Conservation (phyloP, 2,113 vertebrate species). For the Chionodraco myersi region DNA sequence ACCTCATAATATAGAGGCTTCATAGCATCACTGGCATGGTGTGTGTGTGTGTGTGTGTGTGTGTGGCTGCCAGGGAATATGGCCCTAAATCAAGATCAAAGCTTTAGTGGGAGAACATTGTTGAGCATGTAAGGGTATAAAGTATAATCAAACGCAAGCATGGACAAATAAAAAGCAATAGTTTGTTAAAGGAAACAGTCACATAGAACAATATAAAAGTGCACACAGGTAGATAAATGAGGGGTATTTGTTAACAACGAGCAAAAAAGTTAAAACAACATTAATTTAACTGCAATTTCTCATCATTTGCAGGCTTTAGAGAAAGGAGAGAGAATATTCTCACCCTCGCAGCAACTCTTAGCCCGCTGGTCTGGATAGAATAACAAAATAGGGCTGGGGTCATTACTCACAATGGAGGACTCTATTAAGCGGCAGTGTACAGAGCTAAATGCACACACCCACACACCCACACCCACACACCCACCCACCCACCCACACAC, state of each 20-base stretch:
- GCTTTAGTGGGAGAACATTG: not conserved
- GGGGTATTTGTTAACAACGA: conserved; percentile 11
- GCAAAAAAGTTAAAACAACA: conserved; percentile 29
- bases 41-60: not conserved
- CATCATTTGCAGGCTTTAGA: conserved; percentile 41
- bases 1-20: conserved; percentile 43
- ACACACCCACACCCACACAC: conserved; percentile 25
- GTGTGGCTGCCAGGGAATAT: conserved; percentile 22
- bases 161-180: not conserved
- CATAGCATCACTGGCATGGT: conserved; percentile 23
- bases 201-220: not conserved
- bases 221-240: conserved; percentile 14
- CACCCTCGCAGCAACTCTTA: conserved; percentile 73
- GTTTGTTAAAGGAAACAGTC: conserved; percentile 28
- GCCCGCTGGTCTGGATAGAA: conserved; percentile 77
- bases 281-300: conserved; percentile 52
- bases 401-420: conserved; percentile 81
- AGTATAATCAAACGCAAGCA: not conserved
- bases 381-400: conserved; percentile 74
- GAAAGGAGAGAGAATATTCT: conserved; percentile 45
- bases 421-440: conserved; percentile 72
- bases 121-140: not conserved
- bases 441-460: conserved; percentile 54
- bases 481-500: conserved; percentile 1
- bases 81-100: conserved; percentile 8